Conservation (phyloP, 2,888 invertebrate species). For the Liopterus haemorrhoidalis region DNA sequence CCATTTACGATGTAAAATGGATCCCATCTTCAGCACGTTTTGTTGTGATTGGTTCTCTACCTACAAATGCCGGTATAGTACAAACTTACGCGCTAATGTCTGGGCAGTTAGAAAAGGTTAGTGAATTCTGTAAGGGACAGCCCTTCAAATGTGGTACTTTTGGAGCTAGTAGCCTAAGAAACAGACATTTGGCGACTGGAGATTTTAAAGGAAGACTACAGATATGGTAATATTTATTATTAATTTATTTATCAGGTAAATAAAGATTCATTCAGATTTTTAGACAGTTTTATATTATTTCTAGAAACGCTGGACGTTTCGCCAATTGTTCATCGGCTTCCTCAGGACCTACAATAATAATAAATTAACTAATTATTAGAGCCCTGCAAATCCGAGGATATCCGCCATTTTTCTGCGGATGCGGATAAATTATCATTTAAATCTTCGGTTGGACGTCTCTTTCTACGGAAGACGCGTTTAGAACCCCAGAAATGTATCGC, state of each 20-base stretch:
- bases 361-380: too few species aligned
- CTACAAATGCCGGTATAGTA: constrained; percentile 78
- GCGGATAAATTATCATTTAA: too few species aligned
- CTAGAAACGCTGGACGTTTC: background rate
- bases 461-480: too few species aligned
- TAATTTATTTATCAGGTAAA: constrained; percentile 14
- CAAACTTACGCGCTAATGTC: constrained; percentile 74
- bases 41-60: constrained; percentile 77
- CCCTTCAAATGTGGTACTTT: constrained; percentile 92
- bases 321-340: constrained; percentile 2
- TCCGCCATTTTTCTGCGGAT: too few species aligned
- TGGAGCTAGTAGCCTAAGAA: constrained; percentile 75
- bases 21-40: constrained; percentile 92
- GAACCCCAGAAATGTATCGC: too few species aligned
- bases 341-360: too few species aligned
- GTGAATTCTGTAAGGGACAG: constrained; percentile 71
- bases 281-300: too few species aligned
- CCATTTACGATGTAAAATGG: constrained; percentile 91
- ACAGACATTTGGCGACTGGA: constrained; percentile 81
- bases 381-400: too few species aligned
- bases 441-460: too few species aligned
- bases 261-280: too few species aligned
- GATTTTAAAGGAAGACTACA: constrained; percentile 81
- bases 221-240: constrained; percentile 59
- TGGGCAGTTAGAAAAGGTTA: constrained; percentile 64